Evolutionary conservation across 2,113 vertebrate species (phyloP).

Genomic region (Cynoglossus semilaevis): DNA sequence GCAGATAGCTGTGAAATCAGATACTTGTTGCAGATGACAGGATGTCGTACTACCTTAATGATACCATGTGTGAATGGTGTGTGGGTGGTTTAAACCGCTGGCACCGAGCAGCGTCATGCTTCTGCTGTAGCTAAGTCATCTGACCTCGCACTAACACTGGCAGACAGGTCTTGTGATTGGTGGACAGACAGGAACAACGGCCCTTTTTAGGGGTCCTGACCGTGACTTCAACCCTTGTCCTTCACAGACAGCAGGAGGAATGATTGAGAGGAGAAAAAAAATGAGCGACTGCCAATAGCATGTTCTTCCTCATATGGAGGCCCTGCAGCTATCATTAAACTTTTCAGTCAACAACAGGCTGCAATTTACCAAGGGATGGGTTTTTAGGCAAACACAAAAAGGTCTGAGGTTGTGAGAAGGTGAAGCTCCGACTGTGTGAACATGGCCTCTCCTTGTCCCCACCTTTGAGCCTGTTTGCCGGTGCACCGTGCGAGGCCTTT

Average conservation of each 20-base stretch:
- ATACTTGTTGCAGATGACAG: constrained; percentile 51
- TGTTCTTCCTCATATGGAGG: constrained; percentile 46
- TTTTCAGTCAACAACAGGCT: constrained; percentile 59
- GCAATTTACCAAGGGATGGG: constrained; percentile 48
- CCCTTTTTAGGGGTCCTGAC: constrained; percentile 60
- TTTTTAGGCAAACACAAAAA: constrained; percentile 59
- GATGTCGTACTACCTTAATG: constrained; percentile 26
- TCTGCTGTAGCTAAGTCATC: constrained; percentile 53
- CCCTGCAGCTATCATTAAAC: constrained; percentile 72
- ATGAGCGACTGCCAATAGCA: constrained; percentile 54
- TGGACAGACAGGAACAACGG: constrained; percentile 33
- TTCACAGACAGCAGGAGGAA: constrained; percentile 43
- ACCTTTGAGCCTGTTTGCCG: constrained; percentile 20
- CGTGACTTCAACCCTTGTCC: constrained; percentile 68
- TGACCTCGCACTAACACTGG: constrained; percentile 47
- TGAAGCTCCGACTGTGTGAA: constrained; percentile 22
- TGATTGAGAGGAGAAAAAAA: constrained; percentile 32
- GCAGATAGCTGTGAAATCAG: constrained; percentile 42
- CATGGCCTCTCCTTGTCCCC: constrained; percentile 17
- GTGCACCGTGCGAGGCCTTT: constrained; percentile 22
- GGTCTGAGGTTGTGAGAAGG: constrained; percentile 1
- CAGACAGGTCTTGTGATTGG: constrained; percentile 61
- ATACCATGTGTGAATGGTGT: constrained; percentile 21
- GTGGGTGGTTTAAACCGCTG: constrained; percentile 23
- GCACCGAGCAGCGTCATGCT: constrained; percentile 44